Percentiles rank a stretch among this genome's conserved stretches.
Conservation (phyloP, 2,888 invertebrate species). For the Anodontia alba region DNA sequence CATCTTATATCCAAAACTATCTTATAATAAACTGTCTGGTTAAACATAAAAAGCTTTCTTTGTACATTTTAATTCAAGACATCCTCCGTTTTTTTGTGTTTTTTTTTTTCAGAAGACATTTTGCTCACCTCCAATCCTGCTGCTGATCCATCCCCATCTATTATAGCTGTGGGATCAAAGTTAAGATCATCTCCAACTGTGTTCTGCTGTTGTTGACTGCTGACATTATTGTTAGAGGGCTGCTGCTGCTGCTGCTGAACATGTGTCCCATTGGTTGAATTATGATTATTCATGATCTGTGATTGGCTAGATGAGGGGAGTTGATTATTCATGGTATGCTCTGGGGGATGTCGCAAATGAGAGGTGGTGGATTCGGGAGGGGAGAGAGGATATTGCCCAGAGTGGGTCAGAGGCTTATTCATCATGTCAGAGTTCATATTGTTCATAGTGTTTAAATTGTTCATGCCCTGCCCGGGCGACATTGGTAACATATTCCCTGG, state of each 20-base stretch:
- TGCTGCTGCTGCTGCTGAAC: constrained; percentile 63
- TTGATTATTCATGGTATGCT: constrained; percentile 65
- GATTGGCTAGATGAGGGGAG: constrained; percentile 69
- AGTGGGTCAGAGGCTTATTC: constrained; percentile 61
- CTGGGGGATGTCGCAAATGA: constrained; percentile 67
- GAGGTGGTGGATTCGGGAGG: constrained; percentile 60
- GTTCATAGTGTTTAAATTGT: constrained; percentile 53
- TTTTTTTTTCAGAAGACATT: no score
- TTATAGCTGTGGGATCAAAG: constrained; percentile 96
- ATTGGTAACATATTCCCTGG: constrained; percentile 66
- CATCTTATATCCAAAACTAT: no score
- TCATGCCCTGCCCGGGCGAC: constrained; percentile 57
- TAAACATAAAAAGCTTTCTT: no score
- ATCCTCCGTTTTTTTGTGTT: no score
- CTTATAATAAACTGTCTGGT: no score
- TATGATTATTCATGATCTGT: constrained; percentile 63
- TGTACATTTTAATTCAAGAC: no score
- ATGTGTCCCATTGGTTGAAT: constrained; percentile 70
- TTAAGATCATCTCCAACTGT: constrained; percentile 72
- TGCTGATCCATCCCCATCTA: constrained; percentile 94
- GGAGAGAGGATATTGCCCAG: constrained; percentile 38
- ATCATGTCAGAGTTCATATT: constrained; percentile 56
- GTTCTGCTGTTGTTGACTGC: constrained; percentile 34
- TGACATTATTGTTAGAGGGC: constrained; percentile 28
- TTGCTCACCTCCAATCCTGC: constrained; percentile 94